Evolutionary conservation across 2,888 invertebrate species (phyloP), one percentile per base, ranked within the genome.

Genomic region (Agrypnus murinus): DNA sequence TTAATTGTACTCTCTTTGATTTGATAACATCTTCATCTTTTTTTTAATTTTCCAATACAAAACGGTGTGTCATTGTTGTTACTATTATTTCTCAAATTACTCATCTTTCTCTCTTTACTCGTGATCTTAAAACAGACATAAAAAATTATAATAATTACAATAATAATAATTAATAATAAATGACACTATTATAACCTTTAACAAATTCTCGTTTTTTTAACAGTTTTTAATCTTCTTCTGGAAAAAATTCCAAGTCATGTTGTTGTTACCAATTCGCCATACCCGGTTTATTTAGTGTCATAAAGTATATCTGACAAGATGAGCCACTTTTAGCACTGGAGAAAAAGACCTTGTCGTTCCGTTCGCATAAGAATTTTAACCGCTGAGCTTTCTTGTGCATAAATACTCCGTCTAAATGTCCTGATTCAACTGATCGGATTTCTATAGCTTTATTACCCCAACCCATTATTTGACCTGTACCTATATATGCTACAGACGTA

Each of bases 371-470:
- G 89, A 99, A 99, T 89, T 99, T 99, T 86, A 99, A 93, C 87
- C 98, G 94, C 89, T 99, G 99, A 84, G 99, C 98, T 89, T 99
- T 99, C 89, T 99, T 99, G 92, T 99, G 99, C 99, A 99, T 99
- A 86, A 99, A 99, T 65, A 99, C 99, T 79, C 99, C 99, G 87
- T 99, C 99, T 81, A 99, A 91, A 86, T 99, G 99, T 75, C 99
- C 99, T 73, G 98, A 98, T 87, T 99, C 99, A 64, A 99, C 99
- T 75, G 98, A 97, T 82, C 99, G 93, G 82, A 99, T 99, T 89
- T 99, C 99, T 84, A 99, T 99, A 80, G 99, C 99, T 89, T 99
- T 99, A 89, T 99, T 99, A 84, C 99, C 99, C 99, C 99, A 99
- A 81, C 99, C 99, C 99, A 99, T 99, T 81, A 99, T 98, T 88